Conservation (phyloP, 2,888 invertebrate species). For the Azorinus chamasolen region DNA sequence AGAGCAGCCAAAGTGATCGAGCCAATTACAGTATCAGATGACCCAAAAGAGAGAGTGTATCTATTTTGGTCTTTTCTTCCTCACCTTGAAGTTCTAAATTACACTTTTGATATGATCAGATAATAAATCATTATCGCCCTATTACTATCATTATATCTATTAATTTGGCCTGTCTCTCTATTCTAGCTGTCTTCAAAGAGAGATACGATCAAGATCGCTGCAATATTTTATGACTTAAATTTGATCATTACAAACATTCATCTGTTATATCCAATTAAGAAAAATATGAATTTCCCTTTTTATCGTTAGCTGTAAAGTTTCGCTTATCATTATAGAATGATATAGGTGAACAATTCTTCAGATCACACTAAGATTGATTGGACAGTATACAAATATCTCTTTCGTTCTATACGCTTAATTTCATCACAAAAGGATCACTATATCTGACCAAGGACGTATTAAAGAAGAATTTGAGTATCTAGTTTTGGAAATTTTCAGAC, state of each 20-base stretch:
- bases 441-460: no score
- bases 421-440: no score
- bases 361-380: conserved; percentile 14
- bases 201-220: background rate
- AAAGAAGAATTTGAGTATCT: no score
- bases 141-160: conserved; percentile 51
- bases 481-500: no score
- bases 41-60: conserved; percentile 23
- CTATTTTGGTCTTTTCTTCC: conserved; percentile 11
- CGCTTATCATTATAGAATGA: no score
- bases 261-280: conserved; percentile 9
- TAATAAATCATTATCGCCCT: conserved; percentile 51
- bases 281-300: conserved; percentile 16
- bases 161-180: background rate
- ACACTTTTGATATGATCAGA: conserved; percentile 25
- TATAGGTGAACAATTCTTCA: no score
- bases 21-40: no score
- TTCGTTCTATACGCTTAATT: no score
- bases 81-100: conserved; percentile 38
- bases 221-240: conserved; percentile 15
- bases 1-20: no score
- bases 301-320: no score
- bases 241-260: conserved; percentile 1
- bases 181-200: background rate
- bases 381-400: no score